phyloP scores from a whole-genome alignment of 2,888 invertebrate species.

The Chloroclystis v-ata region DNA sequence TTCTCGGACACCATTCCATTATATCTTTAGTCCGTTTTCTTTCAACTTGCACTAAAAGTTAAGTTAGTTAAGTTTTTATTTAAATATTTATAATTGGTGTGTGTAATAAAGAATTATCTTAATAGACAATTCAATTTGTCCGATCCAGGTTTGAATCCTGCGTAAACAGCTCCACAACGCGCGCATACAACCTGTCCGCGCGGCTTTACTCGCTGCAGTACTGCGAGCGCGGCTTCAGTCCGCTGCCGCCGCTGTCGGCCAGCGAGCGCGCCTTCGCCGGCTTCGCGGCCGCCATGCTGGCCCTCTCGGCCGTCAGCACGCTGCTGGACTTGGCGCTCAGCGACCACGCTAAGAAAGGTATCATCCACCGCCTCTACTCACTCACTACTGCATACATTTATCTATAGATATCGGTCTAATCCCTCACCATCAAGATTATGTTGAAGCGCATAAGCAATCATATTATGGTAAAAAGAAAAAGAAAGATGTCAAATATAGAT shows the following conservation, averaged over 20 bases:
- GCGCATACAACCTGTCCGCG: constrained; percentile 53
- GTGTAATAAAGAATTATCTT: no score
- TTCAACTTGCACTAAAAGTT: no score
- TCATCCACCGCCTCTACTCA: background rate
- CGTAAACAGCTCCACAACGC: constrained; percentile 53
- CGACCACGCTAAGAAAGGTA: constrained; percentile 57
- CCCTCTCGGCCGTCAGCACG: constrained; percentile 53
- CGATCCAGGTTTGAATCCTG: constrained; percentile 61
- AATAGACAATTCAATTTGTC: background rate
- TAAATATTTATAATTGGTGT: no score
- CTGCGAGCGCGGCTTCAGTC: constrained; percentile 40
- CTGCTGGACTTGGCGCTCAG: constrained; percentile 51
- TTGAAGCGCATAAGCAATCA: no score
- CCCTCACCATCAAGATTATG: no score
- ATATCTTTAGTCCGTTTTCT: no score
- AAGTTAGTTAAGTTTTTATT: background rate
- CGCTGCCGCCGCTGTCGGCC: constrained; percentile 30
- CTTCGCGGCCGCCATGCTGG: constrained; percentile 46
- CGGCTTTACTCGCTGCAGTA: constrained; percentile 53
- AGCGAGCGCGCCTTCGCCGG: constrained; percentile 51
- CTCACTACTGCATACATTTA: background rate
- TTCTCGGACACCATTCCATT: no score
- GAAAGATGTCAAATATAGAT: no score
- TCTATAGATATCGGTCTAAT: no score
- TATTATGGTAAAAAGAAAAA: no score